These are phyloP conservation scores for Venusia cambrica DNA, from an alignment of 2,888 invertebrate species.

Conservation along the genomic window DNA sequence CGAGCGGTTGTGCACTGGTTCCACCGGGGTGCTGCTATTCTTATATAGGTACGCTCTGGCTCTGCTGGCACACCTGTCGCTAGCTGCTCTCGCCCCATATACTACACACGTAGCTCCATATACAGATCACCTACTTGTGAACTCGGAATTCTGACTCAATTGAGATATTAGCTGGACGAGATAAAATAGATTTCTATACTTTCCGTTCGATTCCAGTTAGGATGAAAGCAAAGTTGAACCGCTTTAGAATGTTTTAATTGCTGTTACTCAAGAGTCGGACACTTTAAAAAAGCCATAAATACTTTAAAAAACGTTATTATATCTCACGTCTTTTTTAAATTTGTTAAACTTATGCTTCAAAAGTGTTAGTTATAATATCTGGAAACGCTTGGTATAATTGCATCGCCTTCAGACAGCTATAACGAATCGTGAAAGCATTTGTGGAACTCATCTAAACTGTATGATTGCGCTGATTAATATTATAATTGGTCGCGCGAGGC, in stretches of 20 bases:
- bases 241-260: no score
- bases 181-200: conserved; percentile 21
- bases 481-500: conserved; percentile 74
- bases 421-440: conserved; percentile 57
- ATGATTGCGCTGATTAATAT: conserved; percentile 78
- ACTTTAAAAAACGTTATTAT: no score
- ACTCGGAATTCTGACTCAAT: conserved; percentile 27
- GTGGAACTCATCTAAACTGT: conserved; percentile 63
- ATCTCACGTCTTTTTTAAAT: no score
- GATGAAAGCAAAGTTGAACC: not conserved
- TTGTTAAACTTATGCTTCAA: no score
- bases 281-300: no score
- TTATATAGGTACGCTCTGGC: conserved; percentile 38
- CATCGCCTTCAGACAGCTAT: conserved; percentile 15
- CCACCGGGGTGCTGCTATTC: conserved; percentile 44
- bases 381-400: conserved; percentile 14
- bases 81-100: conserved; percentile 64
- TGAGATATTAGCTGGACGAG: conserved; percentile 22
- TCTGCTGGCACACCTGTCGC: conserved; percentile 34
- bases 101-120: conserved; percentile 39
- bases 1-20: conserved; percentile 45
- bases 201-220: conserved; percentile 6
- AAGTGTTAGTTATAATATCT: conserved; percentile 2
- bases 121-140: conserved; percentile 35
- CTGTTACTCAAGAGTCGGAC: no score